Evolutionary conservation across 2,113 vertebrate genomes (phyloP).

Genomic region (Camelus dromedarius): DNA sequence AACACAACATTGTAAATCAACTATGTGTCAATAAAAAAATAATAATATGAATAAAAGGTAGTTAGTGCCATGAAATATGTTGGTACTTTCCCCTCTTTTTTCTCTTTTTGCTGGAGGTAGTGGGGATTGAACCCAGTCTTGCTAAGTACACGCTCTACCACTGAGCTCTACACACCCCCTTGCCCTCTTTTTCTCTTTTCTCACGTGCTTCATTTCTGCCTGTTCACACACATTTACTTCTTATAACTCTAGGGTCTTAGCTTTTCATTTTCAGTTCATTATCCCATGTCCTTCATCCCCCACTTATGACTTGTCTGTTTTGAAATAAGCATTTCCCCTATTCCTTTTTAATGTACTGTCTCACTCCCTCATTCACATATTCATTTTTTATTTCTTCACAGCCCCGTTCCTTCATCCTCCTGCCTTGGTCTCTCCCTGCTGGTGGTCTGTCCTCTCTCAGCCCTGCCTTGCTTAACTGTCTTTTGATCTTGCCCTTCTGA

Average conservation of each 20-base stretch:
- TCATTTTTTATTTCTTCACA: background rate
- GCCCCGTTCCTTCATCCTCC: background rate
- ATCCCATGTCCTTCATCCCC: background rate
- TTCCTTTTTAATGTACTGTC: background rate
- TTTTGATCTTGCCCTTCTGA: background rate
- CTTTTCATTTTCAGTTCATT: constrained; percentile 43
- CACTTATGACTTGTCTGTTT: background rate
- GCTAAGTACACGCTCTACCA: too few relatives aligned
- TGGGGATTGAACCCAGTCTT: too few relatives aligned
- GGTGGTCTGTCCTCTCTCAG: background rate
- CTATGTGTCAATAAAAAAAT: too few relatives aligned
- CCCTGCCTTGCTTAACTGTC: background rate
- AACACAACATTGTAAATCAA: too few relatives aligned
- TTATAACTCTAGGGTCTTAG: background rate
- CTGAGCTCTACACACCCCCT: too few relatives aligned
- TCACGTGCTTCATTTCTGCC: background rate
- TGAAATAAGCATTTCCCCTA: background rate
- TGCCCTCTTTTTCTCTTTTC: background rate
- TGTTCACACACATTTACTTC: background rate
- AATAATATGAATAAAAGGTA: background rate
- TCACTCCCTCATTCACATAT: background rate
- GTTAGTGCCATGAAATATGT: background rate
- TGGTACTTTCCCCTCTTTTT: background rate
- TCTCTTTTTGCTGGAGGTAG: background rate
- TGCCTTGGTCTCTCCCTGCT: background rate